Evolutionary conservation across 2,797 vertebrate species (phyloP).

Genomic region (Phoeniculus purpureus): DNA sequence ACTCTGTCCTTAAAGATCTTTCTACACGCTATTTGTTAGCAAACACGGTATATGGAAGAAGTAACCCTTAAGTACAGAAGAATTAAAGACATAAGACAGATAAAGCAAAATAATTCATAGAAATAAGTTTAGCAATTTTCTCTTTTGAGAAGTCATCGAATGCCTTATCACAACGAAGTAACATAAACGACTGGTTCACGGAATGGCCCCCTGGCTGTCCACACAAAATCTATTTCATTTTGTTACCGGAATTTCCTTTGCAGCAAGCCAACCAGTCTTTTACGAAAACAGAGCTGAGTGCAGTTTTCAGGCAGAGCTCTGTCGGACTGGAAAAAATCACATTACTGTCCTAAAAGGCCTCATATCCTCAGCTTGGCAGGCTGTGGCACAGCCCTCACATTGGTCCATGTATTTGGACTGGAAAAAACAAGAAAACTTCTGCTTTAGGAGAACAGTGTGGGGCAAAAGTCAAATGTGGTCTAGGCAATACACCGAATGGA

Average conservation of each 20-base stretch:
- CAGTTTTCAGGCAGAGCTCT: neutral
- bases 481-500: neutral
- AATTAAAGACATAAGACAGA: neutral
- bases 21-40: neutral
- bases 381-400: neutral
- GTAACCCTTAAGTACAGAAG: neutral
- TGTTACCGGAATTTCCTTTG: neutral
- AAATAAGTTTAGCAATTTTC: neutral
- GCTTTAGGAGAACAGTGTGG: neutral
- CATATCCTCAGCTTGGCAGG: neutral
- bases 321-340: neutral
- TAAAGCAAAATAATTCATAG: neutral
- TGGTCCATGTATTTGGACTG: neutral
- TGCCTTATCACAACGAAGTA: neutral
- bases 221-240: neutral
- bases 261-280: neutral
- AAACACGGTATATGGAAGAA: neutral
- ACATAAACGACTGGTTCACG: neutral
- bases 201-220: neutral
- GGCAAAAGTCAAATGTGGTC: neutral
- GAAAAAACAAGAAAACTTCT: neutral
- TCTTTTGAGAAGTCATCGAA: neutral
- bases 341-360: neutral
- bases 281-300: neutral
- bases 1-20: neutral